Conservation (phyloP, 2,113 vertebrate genomes). For the Ovis aries region ARS-UI_Ramb_v3.0 NC_056054.1:226451501-226452000, state of each 20-base stretch:
- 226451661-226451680: not conserved
- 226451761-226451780: not conserved
- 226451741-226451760: not conserved
- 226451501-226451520: not conserved
- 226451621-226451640: not conserved
- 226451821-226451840: not conserved
- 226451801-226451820: not conserved
- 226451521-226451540: not conserved
- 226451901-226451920: not conserved
- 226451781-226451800: not conserved
- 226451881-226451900: not conserved
- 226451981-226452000: not conserved
- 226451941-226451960: not conserved
- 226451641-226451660: not conserved
- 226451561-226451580: not conserved
- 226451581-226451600: not conserved
- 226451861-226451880: not conserved
- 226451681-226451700: not conserved
- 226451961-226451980: not conserved
- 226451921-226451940: not conserved
- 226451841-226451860: not conserved
- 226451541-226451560: not conserved
- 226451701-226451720: not conserved
- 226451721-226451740: not conserved
- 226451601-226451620: not conserved